phyloP scores from a whole-genome alignment of 1,140 invertebrate species.

The Bombus confusus region DNA sequence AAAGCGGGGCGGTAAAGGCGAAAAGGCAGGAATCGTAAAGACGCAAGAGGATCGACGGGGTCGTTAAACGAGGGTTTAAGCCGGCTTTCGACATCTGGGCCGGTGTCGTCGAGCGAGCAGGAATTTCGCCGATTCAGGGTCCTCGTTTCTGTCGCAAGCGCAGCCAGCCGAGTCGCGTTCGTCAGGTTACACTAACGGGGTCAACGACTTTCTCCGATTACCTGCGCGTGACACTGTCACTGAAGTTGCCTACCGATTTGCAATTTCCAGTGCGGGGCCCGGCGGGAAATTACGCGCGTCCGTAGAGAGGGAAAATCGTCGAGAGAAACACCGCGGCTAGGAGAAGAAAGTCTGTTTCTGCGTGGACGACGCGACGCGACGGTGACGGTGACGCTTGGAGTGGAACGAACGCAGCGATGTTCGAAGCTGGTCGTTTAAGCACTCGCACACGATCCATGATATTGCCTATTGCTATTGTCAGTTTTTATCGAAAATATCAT shows the following conservation, averaged over 20 bases:
- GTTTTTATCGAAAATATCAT: neutral
- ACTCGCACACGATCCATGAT: no score
- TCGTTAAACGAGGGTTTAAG: conserved; percentile 53
- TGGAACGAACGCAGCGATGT: neutral
- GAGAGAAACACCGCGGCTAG: neutral
- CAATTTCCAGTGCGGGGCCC: conserved; percentile 21
- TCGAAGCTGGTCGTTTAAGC: neutral
- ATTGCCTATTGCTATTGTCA: neutral
- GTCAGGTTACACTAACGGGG: conserved; percentile 64
- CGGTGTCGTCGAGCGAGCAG: conserved; percentile 56
- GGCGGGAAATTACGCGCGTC: conserved; percentile 9
- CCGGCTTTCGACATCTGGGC: conserved; percentile 23
- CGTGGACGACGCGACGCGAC: neutral
- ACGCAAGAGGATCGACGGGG: neutral
- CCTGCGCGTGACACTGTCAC: conserved; percentile 62
- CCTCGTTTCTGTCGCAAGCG: conserved; percentile 58
- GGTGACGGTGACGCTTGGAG: neutral
- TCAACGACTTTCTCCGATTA: conserved; percentile 78
- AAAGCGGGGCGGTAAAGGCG: neutral
- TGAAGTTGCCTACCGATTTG: conserved; percentile 39
- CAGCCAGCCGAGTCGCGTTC: conserved; percentile 37
- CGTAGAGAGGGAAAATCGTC: conserved; percentile 9
- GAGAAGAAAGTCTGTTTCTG: conserved; percentile 26
- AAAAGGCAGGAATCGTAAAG: no score
- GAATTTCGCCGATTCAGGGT: conserved; percentile 67